Conservation (phyloP, 2,888 invertebrate species). For the Synanthedon andrenaeformis region DNA sequence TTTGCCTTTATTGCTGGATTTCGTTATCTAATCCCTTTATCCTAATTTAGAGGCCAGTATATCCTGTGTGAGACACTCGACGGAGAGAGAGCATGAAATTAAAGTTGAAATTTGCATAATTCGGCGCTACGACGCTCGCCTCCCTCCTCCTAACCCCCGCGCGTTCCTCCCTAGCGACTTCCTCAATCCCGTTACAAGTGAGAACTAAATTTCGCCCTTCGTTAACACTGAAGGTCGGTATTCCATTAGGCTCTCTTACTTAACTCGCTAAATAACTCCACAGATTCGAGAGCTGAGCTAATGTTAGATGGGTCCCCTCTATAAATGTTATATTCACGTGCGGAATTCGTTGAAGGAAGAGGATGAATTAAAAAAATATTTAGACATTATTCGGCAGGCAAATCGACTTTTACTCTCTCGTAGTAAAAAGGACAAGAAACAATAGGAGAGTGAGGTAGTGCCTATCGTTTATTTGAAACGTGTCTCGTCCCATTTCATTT, state of each 20-base stretch:
- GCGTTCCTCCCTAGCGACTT: slow-evolving; percentile 10
- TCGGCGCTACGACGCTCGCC: slow-evolving; percentile 4
- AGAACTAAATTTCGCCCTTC: slow-evolving; percentile 22
- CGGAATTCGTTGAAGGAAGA: too few species aligned
- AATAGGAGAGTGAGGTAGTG: too few species aligned
- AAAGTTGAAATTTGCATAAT: slow-evolving; percentile 32
- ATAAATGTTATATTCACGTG: too few species aligned
- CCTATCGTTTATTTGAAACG: too few species aligned
- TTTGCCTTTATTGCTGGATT: slow-evolving; percentile 19
- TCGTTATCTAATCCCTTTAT: slow-evolving; percentile 28
- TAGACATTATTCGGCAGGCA: too few species aligned
- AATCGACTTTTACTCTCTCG: too few species aligned
- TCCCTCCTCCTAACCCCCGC: slow-evolving; percentile 2
- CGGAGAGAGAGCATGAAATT: slow-evolving; percentile 17
- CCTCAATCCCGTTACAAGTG: slow-evolving; percentile 15
- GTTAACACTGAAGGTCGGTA: slow-evolving; percentile 15
- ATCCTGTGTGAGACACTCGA: slow-evolving; percentile 12
- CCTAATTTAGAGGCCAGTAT: slow-evolving; percentile 27
- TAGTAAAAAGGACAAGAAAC: too few species aligned
- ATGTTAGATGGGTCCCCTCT: too few species aligned
- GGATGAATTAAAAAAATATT: too few species aligned
- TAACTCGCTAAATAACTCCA: slow-evolving; percentile 6
- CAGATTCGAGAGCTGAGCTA: background rate
- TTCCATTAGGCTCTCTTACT: slow-evolving; percentile 7
- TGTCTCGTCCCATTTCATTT: background rate